A percentile compares a stretch with the other conserved stretches of the same genome.
Evolutionary conservation across 2,888 invertebrate genomes (phyloP).

Genomic region (Halictus quadricinctus): DNA sequence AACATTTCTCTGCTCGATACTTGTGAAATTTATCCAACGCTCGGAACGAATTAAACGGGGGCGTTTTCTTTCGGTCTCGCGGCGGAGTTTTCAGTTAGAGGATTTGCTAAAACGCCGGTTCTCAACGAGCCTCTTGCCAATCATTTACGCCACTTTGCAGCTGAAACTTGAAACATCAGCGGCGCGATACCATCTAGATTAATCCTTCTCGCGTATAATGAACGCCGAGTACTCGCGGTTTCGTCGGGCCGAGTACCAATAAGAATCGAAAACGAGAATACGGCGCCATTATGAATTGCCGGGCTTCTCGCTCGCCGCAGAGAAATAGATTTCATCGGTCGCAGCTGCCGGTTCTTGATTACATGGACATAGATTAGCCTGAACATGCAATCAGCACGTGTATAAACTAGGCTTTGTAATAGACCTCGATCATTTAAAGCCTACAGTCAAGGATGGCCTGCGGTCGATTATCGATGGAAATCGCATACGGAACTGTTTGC

Average conservation of each 20-base stretch:
- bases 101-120: background rate
- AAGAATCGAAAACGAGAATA: conserved; percentile 29
- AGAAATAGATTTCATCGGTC: conserved; percentile 21
- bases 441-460: conserved; percentile 15
- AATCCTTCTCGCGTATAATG: conserved; percentile 49
- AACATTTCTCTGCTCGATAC: background rate
- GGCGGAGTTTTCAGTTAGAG: background rate
- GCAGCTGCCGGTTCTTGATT: conserved; percentile 34
- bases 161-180: conserved; percentile 19
- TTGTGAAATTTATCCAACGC: background rate
- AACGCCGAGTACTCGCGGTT: conserved; percentile 30
- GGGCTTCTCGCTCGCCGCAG: background rate
- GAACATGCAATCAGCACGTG: conserved; percentile 36
- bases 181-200: conserved; percentile 50
- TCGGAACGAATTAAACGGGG: conserved; percentile 17
- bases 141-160: conserved; percentile 37
- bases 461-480: background rate
- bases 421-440: background rate
- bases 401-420: conserved; percentile 49
- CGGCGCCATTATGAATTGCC: background rate
- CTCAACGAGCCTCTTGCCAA: conserved; percentile 8
- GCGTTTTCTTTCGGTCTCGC: background rate
- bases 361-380: conserved; percentile 31
- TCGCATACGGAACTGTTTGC: background rate
- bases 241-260: conserved; percentile 28